Conservation (phyloP, 2,888 invertebrate genomes). For the Pterostichus madidus region DNA sequence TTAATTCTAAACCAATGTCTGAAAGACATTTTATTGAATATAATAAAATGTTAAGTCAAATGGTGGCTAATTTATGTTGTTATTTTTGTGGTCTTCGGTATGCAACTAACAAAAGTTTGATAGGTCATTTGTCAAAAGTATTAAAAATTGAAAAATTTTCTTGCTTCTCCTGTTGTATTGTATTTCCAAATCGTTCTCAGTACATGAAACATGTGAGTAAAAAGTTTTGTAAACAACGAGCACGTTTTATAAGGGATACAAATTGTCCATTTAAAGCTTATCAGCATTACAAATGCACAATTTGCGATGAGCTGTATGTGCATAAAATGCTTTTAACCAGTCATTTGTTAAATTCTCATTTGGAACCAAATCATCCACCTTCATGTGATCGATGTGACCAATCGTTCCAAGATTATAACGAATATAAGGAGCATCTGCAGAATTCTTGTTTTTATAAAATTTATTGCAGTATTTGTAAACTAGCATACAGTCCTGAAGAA, state of each 20-base stretch:
- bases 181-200: constrained; percentile 77
- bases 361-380: constrained; percentile 67
- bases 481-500: constrained; percentile 7
- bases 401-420: constrained; percentile 73
- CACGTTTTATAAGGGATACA: constrained; percentile 72
- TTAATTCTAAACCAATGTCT: constrained; percentile 68
- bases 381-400: constrained; percentile 72
- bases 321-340: constrained; percentile 75
- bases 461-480: constrained; percentile 75
- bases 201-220: constrained; percentile 73
- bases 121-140: constrained; percentile 72
- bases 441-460: constrained; percentile 74
- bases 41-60: constrained; percentile 10
- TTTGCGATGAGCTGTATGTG: constrained; percentile 74
- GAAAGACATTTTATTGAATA: constrained; percentile 69
- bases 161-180: constrained; percentile 82
- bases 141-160: constrained; percentile 78
- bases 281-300: constrained; percentile 74
- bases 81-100: constrained; percentile 74
- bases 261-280: constrained; percentile 72
- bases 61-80: constrained; percentile 72
- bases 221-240: constrained; percentile 72
- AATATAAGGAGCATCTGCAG: constrained; percentile 74
- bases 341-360: constrained; percentile 74
- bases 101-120: constrained; percentile 72